Evolutionary conservation across 2,797 vertebrate genomes (phyloP), one percentile per base, ranked within the genome.

Genomic region (Dicrostonyx torquatus): DNA sequence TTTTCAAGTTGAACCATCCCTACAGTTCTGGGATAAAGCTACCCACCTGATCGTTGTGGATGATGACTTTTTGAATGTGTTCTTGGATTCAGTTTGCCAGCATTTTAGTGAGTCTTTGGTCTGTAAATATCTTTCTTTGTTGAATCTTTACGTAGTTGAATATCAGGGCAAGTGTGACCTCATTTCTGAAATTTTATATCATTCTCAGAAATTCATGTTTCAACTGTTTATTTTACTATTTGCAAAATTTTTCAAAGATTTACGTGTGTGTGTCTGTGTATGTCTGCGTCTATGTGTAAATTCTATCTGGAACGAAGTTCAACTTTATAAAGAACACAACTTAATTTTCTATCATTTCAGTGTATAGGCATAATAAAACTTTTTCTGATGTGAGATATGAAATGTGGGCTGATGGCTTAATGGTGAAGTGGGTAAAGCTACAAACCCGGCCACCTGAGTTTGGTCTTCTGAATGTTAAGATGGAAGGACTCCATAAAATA

Each of bases 321-420:
- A 94, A 90, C 12, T 84, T 90, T 80, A 50, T 78, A 89, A 78
- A 29, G 6, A 60, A 91, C 45, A 7, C 20, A 90, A 89, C 14
- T 97, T 20, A 73, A 48, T 43, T 78, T 77, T 95, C 82, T 90
- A 26, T 48, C 40, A 90, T 24, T 85, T 94, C 43, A 1, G 13
- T 79, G 93, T 24, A 7, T 9, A 80, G 53, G 55, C 64, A 43
- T 50, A 64, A 48, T 10, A 92, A 93, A 94, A 72, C 3, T 55
- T 40, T 40, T 66, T 20, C 5, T 55, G 14, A 31, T 40, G 34
- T 72, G 34, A 87, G 58, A 53, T 70, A 70, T 53, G 34, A 70
- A 66, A 48, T 66, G 29, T 83, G 60, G 17, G 40, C 43, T 84
- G 40, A 84, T 64, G 11, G 29, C 17, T 84, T 66, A 66, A 66